phyloP scores from a whole-genome alignment of 2,113 vertebrate genomes.

The Vidua chalybeata region DNA sequence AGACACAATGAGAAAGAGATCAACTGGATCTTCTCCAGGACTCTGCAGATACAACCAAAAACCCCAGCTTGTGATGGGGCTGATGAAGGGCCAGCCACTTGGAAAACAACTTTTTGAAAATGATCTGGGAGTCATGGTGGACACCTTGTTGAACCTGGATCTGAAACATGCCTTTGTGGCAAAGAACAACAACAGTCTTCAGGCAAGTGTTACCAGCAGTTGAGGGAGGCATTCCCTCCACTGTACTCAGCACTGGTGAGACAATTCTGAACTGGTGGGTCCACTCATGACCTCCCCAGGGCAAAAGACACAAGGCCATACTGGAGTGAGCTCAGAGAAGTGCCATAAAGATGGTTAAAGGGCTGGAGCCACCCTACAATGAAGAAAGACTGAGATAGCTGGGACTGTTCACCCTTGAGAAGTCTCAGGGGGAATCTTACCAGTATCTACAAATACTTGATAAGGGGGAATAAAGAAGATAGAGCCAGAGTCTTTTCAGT shows the following conservation, averaged over 20 bases:
- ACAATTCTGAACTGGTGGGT: not conserved
- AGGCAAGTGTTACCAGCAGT: not conserved
- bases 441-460: not conserved
- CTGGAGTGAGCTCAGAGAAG: not conserved
- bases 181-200: not conserved
- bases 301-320: not conserved
- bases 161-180: not conserved
- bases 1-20: not conserved
- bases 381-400: not conserved
- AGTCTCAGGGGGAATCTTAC: not conserved
- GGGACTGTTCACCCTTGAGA: not conserved
- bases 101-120: not conserved
- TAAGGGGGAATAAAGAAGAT: not conserved
- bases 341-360: not conserved
- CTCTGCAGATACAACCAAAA: not conserved
- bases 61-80: not conserved
- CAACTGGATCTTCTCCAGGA: not conserved
- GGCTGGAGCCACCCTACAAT: not conserved
- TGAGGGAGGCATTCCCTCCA: not conserved
- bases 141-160: not conserved
- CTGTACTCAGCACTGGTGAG: not conserved
- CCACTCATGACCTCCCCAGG: not conserved
- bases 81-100: not conserved
- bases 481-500: not conserved
- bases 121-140: not conserved